Evolutionary conservation across 2,113 vertebrate species (phyloP).

Genomic region (Smithornis capensis): DNA sequence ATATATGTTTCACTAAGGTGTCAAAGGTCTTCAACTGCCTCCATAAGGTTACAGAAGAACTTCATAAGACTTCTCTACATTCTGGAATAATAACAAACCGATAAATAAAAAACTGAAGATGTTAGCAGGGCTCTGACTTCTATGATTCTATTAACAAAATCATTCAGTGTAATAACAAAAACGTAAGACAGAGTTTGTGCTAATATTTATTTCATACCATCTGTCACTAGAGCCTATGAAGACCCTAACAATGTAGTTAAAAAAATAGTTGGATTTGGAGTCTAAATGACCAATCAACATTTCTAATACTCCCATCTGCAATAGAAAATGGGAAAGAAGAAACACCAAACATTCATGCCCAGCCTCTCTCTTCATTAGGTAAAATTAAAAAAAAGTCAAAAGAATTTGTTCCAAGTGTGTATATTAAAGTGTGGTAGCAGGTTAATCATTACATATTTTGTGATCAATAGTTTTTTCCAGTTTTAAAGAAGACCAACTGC

Average conservation of each 20-base stretch:
- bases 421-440: background rate
- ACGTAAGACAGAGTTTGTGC: conserved; percentile 14
- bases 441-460: conserved; percentile 34
- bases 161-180: conserved; percentile 30
- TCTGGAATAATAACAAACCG: background rate
- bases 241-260: conserved; percentile 7
- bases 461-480: conserved; percentile 12
- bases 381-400: background rate
- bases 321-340: background rate
- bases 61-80: background rate
- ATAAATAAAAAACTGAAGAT: background rate
- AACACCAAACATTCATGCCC: background rate
- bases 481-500: background rate
- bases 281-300: conserved; percentile 51
- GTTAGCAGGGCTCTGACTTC: conserved; percentile 17
- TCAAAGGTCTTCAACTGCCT: background rate
- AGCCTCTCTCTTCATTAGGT: background rate
- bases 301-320: conserved; percentile 11
- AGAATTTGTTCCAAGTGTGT: background rate
- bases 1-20: background rate
- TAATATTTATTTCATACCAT: conserved; percentile 66
- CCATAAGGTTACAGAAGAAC: background rate
- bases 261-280: conserved; percentile 18
- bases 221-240: conserved; percentile 1
- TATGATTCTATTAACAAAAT: conserved; percentile 41